phyloP scores from a whole-genome alignment of 37 sponge, comb jelly and placozoan species.

The Crambe crambe region DNA sequence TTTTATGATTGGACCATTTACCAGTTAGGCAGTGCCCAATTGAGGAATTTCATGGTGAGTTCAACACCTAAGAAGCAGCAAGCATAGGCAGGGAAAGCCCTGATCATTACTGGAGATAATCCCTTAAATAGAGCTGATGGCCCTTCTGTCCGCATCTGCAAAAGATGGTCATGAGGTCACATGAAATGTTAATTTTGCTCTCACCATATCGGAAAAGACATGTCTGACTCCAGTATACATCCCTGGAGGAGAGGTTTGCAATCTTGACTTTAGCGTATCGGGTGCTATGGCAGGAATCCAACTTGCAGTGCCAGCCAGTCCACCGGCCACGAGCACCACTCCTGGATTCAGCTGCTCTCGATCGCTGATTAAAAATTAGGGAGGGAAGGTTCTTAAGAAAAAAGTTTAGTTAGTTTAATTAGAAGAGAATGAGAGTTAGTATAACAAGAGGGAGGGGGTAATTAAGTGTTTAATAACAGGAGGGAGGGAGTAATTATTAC shows the following conservation, averaged over 20 bases:
- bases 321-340: constrained; percentile 76
- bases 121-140: constrained; percentile 73
- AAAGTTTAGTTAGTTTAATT: too few relatives aligned
- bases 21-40: constrained; percentile 55
- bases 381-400: too few relatives aligned
- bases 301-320: constrained; percentile 83
- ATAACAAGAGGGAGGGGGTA: neutral
- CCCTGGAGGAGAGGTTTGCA: constrained; percentile 71
- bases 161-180: neutral
- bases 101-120: constrained; percentile 73
- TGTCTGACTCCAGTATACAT: constrained; percentile 33
- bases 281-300: constrained; percentile 85
- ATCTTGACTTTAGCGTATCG: constrained; percentile 91
- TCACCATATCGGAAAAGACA: constrained; percentile 68
- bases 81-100: constrained; percentile 96
- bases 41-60: constrained; percentile 49
- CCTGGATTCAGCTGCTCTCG: constrained; percentile 62
- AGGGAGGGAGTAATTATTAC: too few relatives aligned
- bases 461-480: constrained; percentile 18
- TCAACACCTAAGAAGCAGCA: constrained; percentile 75
- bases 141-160: constrained; percentile 76
- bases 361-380: neutral
- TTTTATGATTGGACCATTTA: too few relatives aligned
- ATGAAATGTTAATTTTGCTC: neutral
- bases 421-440: too few relatives aligned